Base-by-base conservation (phyloP, 2,888 invertebrate genomes). In the Yponomeuta plumbellus region DNA sequence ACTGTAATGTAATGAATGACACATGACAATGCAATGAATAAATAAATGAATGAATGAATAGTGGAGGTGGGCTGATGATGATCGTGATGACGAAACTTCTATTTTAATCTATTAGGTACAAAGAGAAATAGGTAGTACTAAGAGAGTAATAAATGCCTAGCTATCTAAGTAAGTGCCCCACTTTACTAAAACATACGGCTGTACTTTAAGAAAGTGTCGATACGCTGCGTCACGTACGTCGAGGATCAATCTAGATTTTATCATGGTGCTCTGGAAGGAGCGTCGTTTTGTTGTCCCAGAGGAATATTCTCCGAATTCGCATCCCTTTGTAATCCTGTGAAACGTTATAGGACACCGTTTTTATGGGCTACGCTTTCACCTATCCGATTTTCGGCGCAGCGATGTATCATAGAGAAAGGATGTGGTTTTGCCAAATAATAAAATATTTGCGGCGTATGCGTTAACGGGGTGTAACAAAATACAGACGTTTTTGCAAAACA, bases 241-340 rank as follows among this genome's bases (percentile, higher is more conserved):
- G 69, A 71, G 74, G 79, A 77, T 79, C 78, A 79, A 83, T 82
- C 80, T 77, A 77, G 78, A 78, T 80, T 79, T 78, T 81, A 83
- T 83, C 78, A 77, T 77, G 75, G 72, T 71, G 73, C 69, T 75
- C 75, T 76, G 71, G 69, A 69, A 69, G 69, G 40, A 73, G 72
- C 72, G 73, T 68, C 74, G 71, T 72, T 79, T 79, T 78, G 79
- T 79, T 70, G 76, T 69, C 78, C 74, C 75, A 66, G 68, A 75
- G 76, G 78, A 69, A 68, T 61, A 63, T 69, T 67, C 66, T 59
- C 67, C 67, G 64, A 64, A 61, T 70, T 68, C 69, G 70, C 71
- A 71, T 72, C 71, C 72, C 70, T 72, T 73, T 71, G 71, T 71
- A 70, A 72, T 70, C 70, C 70, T 70, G 69, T 71, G 73, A 76